A percentile compares a stretch with the other conserved stretches of the same genome.
phyloP scores from a whole-genome alignment of 2,888 invertebrate species.

The Lucinisca nassula region DNA sequence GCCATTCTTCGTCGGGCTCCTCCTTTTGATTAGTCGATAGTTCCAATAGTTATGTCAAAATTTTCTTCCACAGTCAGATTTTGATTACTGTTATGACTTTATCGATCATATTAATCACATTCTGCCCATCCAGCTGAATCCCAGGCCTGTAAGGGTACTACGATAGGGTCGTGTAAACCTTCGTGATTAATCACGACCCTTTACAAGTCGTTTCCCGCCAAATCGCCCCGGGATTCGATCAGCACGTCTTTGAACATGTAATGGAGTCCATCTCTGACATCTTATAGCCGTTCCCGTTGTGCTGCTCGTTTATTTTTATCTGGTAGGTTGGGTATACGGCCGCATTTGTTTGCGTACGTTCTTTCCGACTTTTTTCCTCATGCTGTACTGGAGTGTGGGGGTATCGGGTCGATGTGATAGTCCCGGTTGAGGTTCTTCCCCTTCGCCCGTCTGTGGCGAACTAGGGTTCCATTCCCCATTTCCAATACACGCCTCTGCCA shows the following conservation, averaged over 20 bases:
- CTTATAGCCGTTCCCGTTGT: constrained; percentile 22
- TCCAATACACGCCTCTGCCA: too few relatives aligned
- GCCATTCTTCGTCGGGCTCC: constrained; percentile 40
- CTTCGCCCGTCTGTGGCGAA: too few relatives aligned
- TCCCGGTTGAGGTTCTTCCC: too few relatives aligned
- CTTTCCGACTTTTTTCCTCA: too few relatives aligned
- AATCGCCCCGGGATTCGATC: constrained; percentile 20
- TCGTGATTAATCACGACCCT: constrained; percentile 53
- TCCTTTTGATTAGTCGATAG: constrained; percentile 57
- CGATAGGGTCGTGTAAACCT: background rate
- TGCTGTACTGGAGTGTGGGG: too few relatives aligned
- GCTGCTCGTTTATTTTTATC: too few relatives aligned
- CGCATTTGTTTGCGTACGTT: too few relatives aligned
- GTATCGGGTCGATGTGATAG: too few relatives aligned
- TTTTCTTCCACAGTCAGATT: constrained; percentile 45
- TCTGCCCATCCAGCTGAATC: background rate
- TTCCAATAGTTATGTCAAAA: constrained; percentile 49
- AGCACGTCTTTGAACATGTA: constrained; percentile 40
- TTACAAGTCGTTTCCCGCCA: constrained; percentile 46
- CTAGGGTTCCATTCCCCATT: too few relatives aligned
- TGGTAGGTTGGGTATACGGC: too few relatives aligned
- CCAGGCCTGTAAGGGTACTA: background rate
- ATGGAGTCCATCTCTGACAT: constrained; percentile 29
- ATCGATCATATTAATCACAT: constrained; percentile 13
- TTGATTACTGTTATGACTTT: constrained; percentile 25